Percentiles rank a stretch among this genome's conserved stretches.
These are phyloP conservation scores for Danionella cerebrum DNA, from an alignment of 2,113 vertebrate genomes.

Conservation along the genomic window DNA sequence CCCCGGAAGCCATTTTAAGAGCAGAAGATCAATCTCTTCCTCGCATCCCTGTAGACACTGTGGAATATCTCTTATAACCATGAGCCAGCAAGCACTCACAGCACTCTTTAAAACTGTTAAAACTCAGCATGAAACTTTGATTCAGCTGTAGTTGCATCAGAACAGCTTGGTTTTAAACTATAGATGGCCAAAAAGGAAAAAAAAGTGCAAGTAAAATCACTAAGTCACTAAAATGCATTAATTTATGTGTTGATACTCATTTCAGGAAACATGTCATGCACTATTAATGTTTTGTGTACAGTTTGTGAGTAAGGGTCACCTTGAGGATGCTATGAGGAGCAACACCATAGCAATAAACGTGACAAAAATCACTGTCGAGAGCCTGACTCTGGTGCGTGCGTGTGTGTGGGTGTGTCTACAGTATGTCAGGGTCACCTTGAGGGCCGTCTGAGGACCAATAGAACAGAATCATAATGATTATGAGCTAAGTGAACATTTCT, in stretches of 20 bases:
- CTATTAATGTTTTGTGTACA: too few relatives aligned
- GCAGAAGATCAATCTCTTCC: conserved; percentile 27
- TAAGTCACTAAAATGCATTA: too few relatives aligned
- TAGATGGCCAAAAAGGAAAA: too few relatives aligned
- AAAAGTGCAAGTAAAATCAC: too few relatives aligned
- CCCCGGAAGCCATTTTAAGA: conserved; percentile 12
- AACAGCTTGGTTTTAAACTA: too few relatives aligned
- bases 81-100: not conserved
- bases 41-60: not conserved
- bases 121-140: not conserved
- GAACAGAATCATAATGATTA: not conserved
- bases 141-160: not conserved
- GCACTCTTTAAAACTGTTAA: not conserved
- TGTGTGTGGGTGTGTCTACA: not conserved
- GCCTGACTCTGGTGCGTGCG: too few relatives aligned
- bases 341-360: too few relatives aligned
- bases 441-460: not conserved
- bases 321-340: too few relatives aligned
- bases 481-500: not conserved
- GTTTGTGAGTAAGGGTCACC: too few relatives aligned
- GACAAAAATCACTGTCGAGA: too few relatives aligned
- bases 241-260: too few relatives aligned
- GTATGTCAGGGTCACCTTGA: conserved; percentile 18
- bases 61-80: not conserved
- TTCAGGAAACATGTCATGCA: too few relatives aligned